Percentiles rank a stretch among this genome's conserved stretches.
Conservation (phyloP, 2,888 invertebrate species). For the Chironomus riparius region DNA sequence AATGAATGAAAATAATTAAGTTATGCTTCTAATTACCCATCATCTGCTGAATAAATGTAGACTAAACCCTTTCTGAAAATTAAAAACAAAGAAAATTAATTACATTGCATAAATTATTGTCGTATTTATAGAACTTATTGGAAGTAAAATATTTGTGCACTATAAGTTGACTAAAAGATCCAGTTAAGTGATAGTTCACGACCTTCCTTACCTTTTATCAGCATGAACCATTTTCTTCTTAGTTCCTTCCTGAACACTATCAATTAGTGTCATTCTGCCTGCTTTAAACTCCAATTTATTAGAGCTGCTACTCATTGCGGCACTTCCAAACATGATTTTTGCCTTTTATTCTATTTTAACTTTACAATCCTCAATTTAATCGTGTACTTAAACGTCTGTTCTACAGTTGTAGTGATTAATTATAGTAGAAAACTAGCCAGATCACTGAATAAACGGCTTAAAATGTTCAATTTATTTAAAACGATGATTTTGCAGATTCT, state of each 20-base stretch:
- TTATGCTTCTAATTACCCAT: slow-evolving; percentile 47
- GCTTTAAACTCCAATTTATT: slow-evolving; percentile 69
- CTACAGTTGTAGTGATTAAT: no score
- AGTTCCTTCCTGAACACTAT: slow-evolving; percentile 35
- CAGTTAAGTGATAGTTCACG: no score
- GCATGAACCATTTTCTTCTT: slow-evolving; percentile 83
- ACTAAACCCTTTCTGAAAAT: slow-evolving; percentile 73
- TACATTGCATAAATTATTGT: neutral
- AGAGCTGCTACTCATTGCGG: neutral
- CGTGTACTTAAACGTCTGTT: no score
- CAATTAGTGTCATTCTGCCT: slow-evolving; percentile 84
- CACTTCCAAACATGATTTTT: neutral
- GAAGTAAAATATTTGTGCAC: neutral
- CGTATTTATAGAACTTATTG: neutral
- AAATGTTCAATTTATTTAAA: no score
- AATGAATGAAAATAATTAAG: neutral
- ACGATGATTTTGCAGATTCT: no score
- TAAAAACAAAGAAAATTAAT: neutral
- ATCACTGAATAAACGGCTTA: no score
- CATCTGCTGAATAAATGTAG: slow-evolving; percentile 93
- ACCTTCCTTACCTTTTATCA: slow-evolving; percentile 50
- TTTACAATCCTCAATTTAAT: no score
- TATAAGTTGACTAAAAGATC: neutral
- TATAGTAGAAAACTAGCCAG: no score
- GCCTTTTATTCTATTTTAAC: neutral